Evolutionary conservation across 2,888 invertebrate species (phyloP), one percentile per base, ranked within the genome.

Genomic region (Idaea biselata): DNA sequence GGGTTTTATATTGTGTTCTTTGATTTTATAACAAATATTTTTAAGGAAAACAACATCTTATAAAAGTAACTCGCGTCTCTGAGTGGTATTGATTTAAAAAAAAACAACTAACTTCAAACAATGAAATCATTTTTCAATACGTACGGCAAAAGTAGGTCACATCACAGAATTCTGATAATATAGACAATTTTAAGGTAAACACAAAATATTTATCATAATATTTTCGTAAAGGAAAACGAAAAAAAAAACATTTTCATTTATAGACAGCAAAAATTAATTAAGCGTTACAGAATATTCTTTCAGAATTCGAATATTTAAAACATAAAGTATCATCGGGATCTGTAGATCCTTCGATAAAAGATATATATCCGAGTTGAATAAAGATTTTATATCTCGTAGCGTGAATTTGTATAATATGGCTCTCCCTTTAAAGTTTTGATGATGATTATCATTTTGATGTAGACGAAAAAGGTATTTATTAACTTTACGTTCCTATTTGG

Each of bases 211-310:
- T 25, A 25, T 44, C 44, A 59, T 17, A n/a, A n/a, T n/a, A 33
- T 59, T 63, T 61, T 59, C 62, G 61, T 67, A 55, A 63, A 58
- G 61, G 58, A 58, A 63, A 66, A 61, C 58, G 44, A 54, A 55
- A 60, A 64, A 60, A 64, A 54, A 16, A 62, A 65, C 62, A 57
- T 53, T 62, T 25, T 25, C 25, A 59, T 62, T 60, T 60, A 57
- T 25, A 58, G 61, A 63, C 59, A 58, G 25, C 54, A 67, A 67
- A 70, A 64, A 61, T 64, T 67, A 67, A 67, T 70, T 67, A 66
- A 61, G 61, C 58, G 60, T 55, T 66, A 63, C 64, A 60, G 64
- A 64, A 70, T 67, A 66, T 68, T 62, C 58, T 62, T 65, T 64
- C 60, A 67, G 63, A 1, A 44, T 44, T 44, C 44, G 11, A 44